Conservation (phyloP, 2,797 vertebrate genomes). For the Enteromius afrohamiltoni region DNA sequence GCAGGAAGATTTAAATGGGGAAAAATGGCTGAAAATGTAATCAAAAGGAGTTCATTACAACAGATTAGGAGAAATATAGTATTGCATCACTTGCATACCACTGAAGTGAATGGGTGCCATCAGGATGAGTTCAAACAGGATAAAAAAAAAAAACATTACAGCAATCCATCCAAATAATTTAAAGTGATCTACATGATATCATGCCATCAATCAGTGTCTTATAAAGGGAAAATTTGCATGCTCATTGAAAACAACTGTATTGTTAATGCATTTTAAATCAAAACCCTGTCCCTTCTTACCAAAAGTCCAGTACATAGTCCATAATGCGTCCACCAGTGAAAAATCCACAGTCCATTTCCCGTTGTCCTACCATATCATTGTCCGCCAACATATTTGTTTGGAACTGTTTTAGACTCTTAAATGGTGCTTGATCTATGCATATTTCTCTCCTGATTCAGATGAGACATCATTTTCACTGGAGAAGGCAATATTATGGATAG, state of each 20-base stretch:
- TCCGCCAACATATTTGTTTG: background rate
- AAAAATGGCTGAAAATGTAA: too few relatives aligned
- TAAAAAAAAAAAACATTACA: background rate
- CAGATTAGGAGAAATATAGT: background rate
- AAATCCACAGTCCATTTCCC: background rate
- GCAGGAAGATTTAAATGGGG: background rate
- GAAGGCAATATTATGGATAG: background rate
- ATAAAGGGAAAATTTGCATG: background rate
- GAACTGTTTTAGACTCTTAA: background rate
- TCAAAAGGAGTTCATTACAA: background rate
- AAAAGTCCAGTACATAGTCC: background rate
- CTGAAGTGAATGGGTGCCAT: background rate
- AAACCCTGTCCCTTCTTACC: background rate
- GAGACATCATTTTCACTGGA: background rate
- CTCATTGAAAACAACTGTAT: background rate
- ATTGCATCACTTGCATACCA: background rate
- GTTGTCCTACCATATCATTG: background rate
- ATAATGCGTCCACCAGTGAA: background rate
- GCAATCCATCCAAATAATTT: background rate
- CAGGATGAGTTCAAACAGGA: background rate
- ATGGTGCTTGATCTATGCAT: background rate
- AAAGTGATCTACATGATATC: background rate
- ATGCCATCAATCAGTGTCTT: background rate
- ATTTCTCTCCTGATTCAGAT: background rate
- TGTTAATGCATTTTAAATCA: background rate